phyloP scores from a whole-genome alignment of 2,797 vertebrate genomes.

The Lutjanus campechanus region DNA sequence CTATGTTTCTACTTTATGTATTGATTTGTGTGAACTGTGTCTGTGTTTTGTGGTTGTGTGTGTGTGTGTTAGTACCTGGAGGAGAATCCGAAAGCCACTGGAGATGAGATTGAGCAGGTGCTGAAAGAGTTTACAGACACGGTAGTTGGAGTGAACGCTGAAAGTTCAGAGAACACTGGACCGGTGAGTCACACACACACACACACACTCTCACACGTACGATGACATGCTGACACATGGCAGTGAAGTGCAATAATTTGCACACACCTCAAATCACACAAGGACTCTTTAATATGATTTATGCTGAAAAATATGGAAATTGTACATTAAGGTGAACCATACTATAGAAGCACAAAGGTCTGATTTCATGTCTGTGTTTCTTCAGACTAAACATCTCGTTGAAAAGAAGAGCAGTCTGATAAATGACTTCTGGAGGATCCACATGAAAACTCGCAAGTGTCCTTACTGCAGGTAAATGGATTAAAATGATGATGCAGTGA shows the following conservation, averaged over 20 bases:
- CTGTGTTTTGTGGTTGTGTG: constrained; percentile 8
- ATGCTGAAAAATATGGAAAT: not conserved
- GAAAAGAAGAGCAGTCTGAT: constrained; percentile 90
- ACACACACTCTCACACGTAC: not conserved
- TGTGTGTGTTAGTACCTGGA: constrained; percentile 63
- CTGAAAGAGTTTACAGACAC: constrained; percentile 62
- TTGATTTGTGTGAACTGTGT: not conserved
- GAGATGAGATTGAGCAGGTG: constrained; percentile 66
- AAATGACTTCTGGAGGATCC: constrained; percentile 89
- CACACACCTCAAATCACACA: not conserved
- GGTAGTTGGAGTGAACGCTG: not conserved
- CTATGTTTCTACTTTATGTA: not conserved
- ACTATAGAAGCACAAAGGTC: not conserved
- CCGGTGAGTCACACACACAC: constrained; percentile 57
- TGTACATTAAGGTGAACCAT: not conserved
- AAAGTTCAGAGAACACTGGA: constrained; percentile 33
- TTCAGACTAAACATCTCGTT: constrained; percentile 93
- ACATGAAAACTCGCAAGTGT: constrained; percentile 90
- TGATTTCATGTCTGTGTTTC: not conserved
- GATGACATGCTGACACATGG: not conserved
- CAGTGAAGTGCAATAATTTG: not conserved
- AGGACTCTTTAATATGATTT: not conserved
- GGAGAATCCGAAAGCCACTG: constrained; percentile 63
- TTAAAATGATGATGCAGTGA: not conserved
- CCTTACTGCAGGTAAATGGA: constrained; percentile 91